A percentile compares a stretch with the other conserved stretches of the same genome.
Conservation (phyloP, 2,797 vertebrate genomes). For the Mallotus villosus region DNA sequence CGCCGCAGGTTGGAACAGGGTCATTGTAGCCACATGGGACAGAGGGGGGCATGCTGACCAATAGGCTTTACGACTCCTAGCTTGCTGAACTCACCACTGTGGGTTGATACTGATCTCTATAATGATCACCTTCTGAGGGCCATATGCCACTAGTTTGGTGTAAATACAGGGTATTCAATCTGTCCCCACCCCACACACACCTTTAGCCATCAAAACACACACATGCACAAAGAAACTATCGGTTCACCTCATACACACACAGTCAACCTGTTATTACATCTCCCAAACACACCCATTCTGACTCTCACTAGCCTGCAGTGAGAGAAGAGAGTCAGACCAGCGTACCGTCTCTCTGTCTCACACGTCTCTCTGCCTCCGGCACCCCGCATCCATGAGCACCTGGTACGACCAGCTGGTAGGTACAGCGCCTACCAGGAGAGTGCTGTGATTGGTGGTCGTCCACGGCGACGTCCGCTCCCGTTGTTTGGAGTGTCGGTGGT, state of each 20-base stretch:
- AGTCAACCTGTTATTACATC: conserved; percentile 55
- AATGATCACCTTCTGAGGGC: conserved; percentile 59
- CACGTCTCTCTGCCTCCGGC: conserved; percentile 35
- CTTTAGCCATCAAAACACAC: conserved; percentile 1
- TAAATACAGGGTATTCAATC: conserved; percentile 65
- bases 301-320: conserved; percentile 34
- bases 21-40: conserved; percentile 43
- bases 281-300: conserved; percentile 36
- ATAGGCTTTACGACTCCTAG: conserved; percentile 39
- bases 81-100: conserved; percentile 60
- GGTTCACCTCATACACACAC: not conserved
- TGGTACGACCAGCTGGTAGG: conserved; percentile 78
- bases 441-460: conserved; percentile 5
- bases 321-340: conserved; percentile 21
- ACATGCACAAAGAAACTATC: not conserved
- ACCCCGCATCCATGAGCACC: conserved; percentile 68
- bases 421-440: conserved; percentile 20
- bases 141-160: conserved; percentile 51
- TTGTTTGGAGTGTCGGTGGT: conserved; percentile 36
- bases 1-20: conserved; percentile 41
- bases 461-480: conserved; percentile 5
- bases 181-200: conserved; percentile 42
- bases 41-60: conserved; percentile 26
- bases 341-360: conserved; percentile 11
- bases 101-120: conserved; percentile 53